Evolutionary conservation across 2,113 vertebrate genomes (phyloP).

Genomic region (Cariama cristata): DNA sequence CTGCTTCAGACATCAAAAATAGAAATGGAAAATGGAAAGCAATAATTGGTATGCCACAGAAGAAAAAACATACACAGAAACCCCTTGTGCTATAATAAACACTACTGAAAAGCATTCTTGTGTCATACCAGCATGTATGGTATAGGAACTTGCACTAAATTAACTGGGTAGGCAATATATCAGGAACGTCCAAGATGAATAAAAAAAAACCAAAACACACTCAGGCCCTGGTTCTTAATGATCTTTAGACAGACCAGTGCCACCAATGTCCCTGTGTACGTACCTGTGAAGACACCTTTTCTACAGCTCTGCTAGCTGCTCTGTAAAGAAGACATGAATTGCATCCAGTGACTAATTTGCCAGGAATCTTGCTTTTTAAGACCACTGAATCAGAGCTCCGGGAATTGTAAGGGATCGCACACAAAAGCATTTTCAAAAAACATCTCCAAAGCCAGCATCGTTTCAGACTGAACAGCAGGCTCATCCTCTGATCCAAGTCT

Average conservation of each 20-base stretch:
- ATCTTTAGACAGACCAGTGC: not conserved
- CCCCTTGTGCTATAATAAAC: not conserved
- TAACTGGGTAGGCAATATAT: not conserved
- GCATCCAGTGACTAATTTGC: constrained; percentile 12
- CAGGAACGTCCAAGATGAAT: not conserved
- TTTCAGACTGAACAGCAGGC: constrained; percentile 75
- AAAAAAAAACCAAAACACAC: not conserved
- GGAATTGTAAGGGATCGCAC: constrained; percentile 10
- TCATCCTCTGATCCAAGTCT: constrained; percentile 66
- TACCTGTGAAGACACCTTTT: not conserved
- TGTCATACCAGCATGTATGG: not conserved
- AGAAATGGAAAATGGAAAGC: not conserved
- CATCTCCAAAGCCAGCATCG: constrained; percentile 38
- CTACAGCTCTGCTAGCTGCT: not conserved
- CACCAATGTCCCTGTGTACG: not conserved
- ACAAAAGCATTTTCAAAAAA: constrained; percentile 57
- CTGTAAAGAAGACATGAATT: not conserved
- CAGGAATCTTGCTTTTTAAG: constrained; percentile 31
- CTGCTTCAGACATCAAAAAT: not conserved
- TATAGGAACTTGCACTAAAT: not conserved
- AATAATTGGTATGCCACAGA: not conserved
- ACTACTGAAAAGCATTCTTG: not conserved
- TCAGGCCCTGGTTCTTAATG: not conserved
- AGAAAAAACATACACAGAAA: not conserved
- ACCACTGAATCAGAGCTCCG: constrained; percentile 26